Base-by-base conservation (phyloP, 92 coral and sea anemone species). In the Montipora capitata region DNA sequence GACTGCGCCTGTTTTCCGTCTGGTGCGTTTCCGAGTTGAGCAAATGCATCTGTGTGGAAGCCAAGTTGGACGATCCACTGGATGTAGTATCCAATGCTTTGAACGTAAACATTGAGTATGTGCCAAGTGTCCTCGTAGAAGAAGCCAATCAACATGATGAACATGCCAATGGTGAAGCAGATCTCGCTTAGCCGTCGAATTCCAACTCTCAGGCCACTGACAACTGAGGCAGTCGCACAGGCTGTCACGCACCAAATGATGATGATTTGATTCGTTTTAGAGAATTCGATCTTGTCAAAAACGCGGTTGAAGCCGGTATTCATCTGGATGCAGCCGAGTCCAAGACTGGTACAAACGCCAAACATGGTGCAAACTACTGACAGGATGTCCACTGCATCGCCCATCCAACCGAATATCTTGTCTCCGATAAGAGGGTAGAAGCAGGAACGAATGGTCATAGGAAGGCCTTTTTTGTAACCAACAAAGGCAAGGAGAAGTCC, bases 281-380 rank as follows among this genome's bases (percentile, higher is more conserved):
- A 65, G 42, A 85, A 80, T 18, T 74, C 92, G 61, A 96, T 91
- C 38, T 83, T 65, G 43, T 68, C 58, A 86, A 91, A 93, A 20
- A 96, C 20, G 16, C 99, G 98, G 57, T 85, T 72, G 43, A 96
- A 74, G 16, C 98, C 99, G 57, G 89, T 79, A 58, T 93, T 94
- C 58, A 96, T 78, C 66, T 92, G 93, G 15, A 93, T 90, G 76
- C 89, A 96, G 35, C 99, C 99, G 16, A 92, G 44, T 2, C 99
- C 99, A 18, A 96, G 93, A 87, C 99, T 96, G 40, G 99, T 96
- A 72, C 99, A 96, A 14, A 96, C 99, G 57, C 99, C 99, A 72
- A 96, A 96, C 98, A 96, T 94, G n/a, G 98, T 96, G 38, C 95
- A 91, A 13, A 88, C 79, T 11, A 96, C 90, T 1, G 98, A 91